Conservation (phyloP, 2,113 vertebrate species). For the Butastur rufipennis region DNA sequence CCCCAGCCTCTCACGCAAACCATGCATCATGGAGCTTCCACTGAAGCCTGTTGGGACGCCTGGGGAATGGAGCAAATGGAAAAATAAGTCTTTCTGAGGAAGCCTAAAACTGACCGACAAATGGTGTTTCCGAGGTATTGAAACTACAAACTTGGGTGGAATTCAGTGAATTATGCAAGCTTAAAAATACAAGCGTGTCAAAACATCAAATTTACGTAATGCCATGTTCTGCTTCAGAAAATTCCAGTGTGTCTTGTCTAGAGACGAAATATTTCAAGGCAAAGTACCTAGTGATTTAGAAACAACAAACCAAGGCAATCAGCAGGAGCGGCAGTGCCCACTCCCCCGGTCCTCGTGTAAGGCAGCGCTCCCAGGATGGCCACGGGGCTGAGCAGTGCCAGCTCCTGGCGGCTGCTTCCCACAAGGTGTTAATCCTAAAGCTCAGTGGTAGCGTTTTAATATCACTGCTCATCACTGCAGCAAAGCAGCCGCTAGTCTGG, state of each 20-base stretch:
- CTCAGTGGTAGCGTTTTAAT: not conserved
- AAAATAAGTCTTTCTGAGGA: not conserved
- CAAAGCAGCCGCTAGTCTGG: not conserved
- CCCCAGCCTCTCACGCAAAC: not conserved
- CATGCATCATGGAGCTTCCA: not conserved
- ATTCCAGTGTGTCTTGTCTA: not conserved
- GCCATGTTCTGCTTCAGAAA: not conserved
- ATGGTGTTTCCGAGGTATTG: not conserved
- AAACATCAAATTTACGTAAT: not conserved
- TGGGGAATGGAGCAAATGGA: not conserved
- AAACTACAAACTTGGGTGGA: not conserved
- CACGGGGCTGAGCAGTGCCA: fast-evolving
- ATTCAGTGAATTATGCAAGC: not conserved
- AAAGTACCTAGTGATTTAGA: not conserved
- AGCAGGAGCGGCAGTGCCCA: not conserved
- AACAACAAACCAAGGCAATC: not conserved
- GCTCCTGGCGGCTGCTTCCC: not conserved
- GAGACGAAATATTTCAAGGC: not conserved
- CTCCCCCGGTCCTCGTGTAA: fast-evolving
- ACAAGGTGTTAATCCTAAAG: not conserved
- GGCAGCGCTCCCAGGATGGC: not conserved
- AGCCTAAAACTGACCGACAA: not conserved
- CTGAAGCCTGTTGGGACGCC: not conserved
- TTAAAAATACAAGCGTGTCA: not conserved
- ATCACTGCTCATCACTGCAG: not conserved